Evolutionary conservation across 2,113 vertebrate genomes (phyloP).

Genomic region (Eurypyga helias): DNA sequence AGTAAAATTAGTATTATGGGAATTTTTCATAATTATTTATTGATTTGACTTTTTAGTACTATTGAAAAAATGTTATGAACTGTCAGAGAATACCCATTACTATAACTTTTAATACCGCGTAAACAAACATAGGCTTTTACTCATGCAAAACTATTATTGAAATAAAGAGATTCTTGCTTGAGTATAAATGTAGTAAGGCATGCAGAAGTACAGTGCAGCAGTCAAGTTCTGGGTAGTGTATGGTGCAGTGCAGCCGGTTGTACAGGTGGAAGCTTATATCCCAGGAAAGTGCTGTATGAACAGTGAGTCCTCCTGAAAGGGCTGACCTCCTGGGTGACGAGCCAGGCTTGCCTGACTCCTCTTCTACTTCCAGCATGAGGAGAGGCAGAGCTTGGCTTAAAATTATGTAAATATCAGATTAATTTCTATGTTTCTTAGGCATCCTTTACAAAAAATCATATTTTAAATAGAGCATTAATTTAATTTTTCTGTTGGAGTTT

Average conservation of each 20-base stretch:
- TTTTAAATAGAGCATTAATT: neutral
- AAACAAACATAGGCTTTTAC: neutral
- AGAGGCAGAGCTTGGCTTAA: neutral
- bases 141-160: neutral
- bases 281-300: neutral
- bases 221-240: neutral
- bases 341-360: accelerated
- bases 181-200: neutral
- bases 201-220: neutral
- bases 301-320: neutral
- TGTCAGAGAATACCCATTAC: neutral
- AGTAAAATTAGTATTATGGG: neutral
- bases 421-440: neutral
- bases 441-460: neutral
- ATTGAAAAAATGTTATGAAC: neutral
- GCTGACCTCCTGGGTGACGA: neutral
- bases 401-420: neutral
- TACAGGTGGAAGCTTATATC: neutral
- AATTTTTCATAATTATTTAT: neutral
- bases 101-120: neutral
- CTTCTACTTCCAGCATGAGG: neutral
- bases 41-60: neutral
- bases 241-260: neutral
- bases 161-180: neutral
- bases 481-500: neutral